Conservation (phyloP, 1,140 invertebrate species). For the Oscheius sp. region DNA sequence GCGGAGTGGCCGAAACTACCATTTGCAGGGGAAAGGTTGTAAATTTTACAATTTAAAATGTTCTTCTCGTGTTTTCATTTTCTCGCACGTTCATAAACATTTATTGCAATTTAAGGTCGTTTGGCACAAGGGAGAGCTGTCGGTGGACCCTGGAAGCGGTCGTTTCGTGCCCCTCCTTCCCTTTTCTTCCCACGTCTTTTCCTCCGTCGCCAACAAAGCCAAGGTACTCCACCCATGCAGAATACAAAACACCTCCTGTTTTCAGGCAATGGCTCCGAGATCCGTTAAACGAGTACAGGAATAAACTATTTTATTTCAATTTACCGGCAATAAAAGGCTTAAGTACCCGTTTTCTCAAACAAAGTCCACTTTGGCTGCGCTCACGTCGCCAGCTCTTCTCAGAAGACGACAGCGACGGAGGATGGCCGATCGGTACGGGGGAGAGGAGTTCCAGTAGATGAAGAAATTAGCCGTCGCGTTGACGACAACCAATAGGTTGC, state of each 20-base stretch:
- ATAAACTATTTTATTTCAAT: no score
- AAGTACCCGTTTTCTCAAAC: no score
- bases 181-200: constrained; percentile 28
- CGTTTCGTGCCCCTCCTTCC: constrained; percentile 30
- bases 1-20: constrained; percentile 71
- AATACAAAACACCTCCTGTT: no score
- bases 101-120: constrained; percentile 10
- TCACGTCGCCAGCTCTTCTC: neutral
- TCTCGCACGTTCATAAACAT: neutral
- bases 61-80: no score
- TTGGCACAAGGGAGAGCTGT: constrained; percentile 40
- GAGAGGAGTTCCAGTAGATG: constrained; percentile 30
- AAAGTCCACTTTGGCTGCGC: neutral
- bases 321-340: no score
- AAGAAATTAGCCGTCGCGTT: constrained; percentile 54
- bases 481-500: constrained; percentile 49
- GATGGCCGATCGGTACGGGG: neutral
- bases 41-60: neutral
- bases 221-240: neutral
- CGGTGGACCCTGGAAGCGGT: constrained; percentile 33
- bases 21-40: constrained; percentile 43
- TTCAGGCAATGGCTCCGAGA: no score
- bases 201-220: constrained; percentile 8
- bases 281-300: no score
- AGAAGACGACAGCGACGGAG: neutral